Evolutionary conservation across 2,113 vertebrate species (phyloP), one percentile per base, ranked within the genome.

Genomic region (Nibea coibor): DNA sequence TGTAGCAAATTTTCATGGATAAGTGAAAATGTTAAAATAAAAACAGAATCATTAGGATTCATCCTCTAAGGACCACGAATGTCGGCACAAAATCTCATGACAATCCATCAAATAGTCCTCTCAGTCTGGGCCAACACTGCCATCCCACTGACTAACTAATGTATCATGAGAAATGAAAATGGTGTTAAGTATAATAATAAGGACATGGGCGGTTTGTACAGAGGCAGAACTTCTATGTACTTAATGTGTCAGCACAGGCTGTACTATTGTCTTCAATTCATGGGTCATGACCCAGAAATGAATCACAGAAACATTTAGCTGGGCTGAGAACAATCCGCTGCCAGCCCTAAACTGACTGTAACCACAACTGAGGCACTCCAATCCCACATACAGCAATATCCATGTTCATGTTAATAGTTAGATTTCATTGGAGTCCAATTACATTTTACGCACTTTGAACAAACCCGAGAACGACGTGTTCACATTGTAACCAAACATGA

Each of bases 221-320:
- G 19, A 53, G 16, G 39, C 56, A 51, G 16, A 59, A 39, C 45
- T n/a, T 74, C 53, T 35, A 10, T 50, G 39, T 10, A 14, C n/a
- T 54, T 6, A 24, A 17, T 77, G 57, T 28, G 43, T 75, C 47
- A 66, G 39, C 24, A 81, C 78, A 77, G 28, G 62, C 61, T 72
- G 39, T 48, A 53, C 67, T 45, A 68, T 62, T 77, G 16, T 68
- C 42, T 61, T 53, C 2, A 67, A 42, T 12, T 24, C 47, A 47
- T 6, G 61, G 76, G 35, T 84, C 72, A 48, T 53, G 68, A 83
- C 43, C 56, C 57, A 58, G 17, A 43, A 57, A 64, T 82, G 39
- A 82, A 75, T 80, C 72, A 77, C 47, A 68, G 73, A 54, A 81
- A 82, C 65, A 72, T 59, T 68, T 51, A 66, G 45, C 31, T 45